A percentile compares a stretch with the other conserved stretches of the same genome.
phyloP scores from a whole-genome alignment of 2,113 vertebrate genomes.

The Ceyx melanurus region DNA sequence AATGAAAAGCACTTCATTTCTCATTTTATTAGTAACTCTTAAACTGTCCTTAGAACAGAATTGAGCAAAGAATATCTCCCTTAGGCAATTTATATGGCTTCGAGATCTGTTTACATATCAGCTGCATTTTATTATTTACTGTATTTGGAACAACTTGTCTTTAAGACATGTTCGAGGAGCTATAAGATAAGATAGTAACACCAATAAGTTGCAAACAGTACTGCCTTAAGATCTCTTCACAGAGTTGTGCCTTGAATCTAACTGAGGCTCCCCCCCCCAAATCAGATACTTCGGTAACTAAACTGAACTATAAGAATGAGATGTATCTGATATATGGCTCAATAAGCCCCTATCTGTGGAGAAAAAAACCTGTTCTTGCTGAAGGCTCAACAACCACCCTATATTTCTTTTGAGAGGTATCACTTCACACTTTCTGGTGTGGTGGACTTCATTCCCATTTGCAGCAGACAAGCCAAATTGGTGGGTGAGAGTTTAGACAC shows the following conservation, averaged over 20 bases:
- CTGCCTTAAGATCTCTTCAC: not conserved
- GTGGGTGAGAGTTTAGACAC: not conserved
- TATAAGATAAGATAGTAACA: not conserved
- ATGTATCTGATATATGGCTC: not conserved
- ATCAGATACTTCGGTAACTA: not conserved
- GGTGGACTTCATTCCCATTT: not conserved
- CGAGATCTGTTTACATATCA: not conserved
- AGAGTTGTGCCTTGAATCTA: not conserved
- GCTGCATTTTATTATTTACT: not conserved
- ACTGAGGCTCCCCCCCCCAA: accelerated
- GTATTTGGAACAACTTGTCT: not conserved
- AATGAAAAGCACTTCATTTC: not conserved
- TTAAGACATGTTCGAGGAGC: not conserved
- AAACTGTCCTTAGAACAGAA: not conserved
- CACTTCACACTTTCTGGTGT: not conserved
- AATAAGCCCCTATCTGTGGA: not conserved
- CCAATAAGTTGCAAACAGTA: not conserved
- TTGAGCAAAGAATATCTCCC: not conserved
- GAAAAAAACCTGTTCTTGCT: not conserved
- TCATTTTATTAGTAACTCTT: not conserved
- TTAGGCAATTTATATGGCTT: not conserved
- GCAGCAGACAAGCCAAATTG: not conserved
- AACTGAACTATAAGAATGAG: not conserved
- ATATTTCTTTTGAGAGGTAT: not conserved
- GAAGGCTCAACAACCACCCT: not conserved